Base-by-base conservation (phyloP, 37 sponge, comb jelly and placozoan species). In the Ephydatia muelleri region DNA sequence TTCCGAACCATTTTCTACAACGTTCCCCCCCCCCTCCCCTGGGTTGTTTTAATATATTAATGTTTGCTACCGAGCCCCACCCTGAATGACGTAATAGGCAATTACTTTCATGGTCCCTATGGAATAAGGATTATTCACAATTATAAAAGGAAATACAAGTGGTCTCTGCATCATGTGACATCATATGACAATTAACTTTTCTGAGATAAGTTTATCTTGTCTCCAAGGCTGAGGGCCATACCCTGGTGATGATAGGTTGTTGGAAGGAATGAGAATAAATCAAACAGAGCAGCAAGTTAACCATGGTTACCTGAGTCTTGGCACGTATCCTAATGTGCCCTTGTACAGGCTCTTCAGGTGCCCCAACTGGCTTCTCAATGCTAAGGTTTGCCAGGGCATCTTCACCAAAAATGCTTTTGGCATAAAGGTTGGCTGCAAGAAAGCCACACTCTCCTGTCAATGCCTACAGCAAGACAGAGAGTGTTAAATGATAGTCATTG, bases 311-410 rank as follows among this genome's bases (percentile, higher is more conserved):
- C 92, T 97, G 98, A 32, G 94, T 97, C 88, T 97, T 97, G 12
- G 99, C 97, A 79, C 99, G 80, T 77, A 99, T 99, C 34, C 99
- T 72, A 73, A 99, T 83, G 70, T 99, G 99, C 11, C 99, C 99
- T 65, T 90, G 84, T 26, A 99, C 96, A 9, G 92, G 85, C 3
- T 82, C 88, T 27, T 68, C 79, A 14, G 37, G 33, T 23, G 73
- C 40, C 11, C 74, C 89, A 28, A 88, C 37, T 0, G 87, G 88
- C 72, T 91, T 91, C 84, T 95, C 96, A 70, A 99, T 83, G 83
- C 96, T 95, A 49, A 99, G 38, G 76, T 99, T 99, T 21, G 99
- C 99, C 21, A 99, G 91, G 25, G 99, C 99, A 68, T 99, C 99
- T 40, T 99, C 99, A 43, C 99, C 99, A 90, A 99, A 99, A 5